Base-by-base conservation (phyloP, 1,140 invertebrate genomes). In the Steinernema khuongi region DNA sequence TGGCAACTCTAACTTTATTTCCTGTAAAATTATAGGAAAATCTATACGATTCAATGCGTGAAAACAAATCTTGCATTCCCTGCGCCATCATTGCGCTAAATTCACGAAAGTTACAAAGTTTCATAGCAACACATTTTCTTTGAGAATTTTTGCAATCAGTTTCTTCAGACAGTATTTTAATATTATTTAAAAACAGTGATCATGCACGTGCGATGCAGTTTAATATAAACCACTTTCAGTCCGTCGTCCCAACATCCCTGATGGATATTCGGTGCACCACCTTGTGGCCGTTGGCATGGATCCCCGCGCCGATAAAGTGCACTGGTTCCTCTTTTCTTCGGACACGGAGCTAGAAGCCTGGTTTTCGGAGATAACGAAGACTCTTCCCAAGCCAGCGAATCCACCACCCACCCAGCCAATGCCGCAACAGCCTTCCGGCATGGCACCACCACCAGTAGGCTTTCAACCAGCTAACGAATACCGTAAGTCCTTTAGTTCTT, bases 201-300 rank as follows among this genome's bases (percentile, higher is more conserved):
- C 17, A 43, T 17, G n/a, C 17, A 17, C 17, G 41, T 43, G 41
- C 17, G 41, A 43, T 43, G 41, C 19, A 19, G 14, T 22, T 41
- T 41, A 41, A 7, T 41, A 41, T 41, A 19, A 67, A 11, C 66
- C 30, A 41, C 31, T 70, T 76, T 31, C 50, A 74, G 72, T 76
- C 0, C 71, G 72, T 60, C 50, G 73, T 31, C 76, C 76, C 14
- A 32, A 68, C 19, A 66, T 77, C 1, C 76, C 76, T 18, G 73
- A 76, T 18, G 76, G 76, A 17, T 43, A 72, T 50, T 77, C 76
- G 17, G 74, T 77, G 33, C 76, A 77, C 50, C 76, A 77, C 44
- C 70, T 77, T 19, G 76, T 77, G 22, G 76, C 70, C 71, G 73
- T 77, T 18, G 76, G 76, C 32, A 77, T 77, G 76, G 75, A 77